Base-by-base conservation (phyloP, 2,113 vertebrate genomes). In the Parotia lawesii region DNA sequence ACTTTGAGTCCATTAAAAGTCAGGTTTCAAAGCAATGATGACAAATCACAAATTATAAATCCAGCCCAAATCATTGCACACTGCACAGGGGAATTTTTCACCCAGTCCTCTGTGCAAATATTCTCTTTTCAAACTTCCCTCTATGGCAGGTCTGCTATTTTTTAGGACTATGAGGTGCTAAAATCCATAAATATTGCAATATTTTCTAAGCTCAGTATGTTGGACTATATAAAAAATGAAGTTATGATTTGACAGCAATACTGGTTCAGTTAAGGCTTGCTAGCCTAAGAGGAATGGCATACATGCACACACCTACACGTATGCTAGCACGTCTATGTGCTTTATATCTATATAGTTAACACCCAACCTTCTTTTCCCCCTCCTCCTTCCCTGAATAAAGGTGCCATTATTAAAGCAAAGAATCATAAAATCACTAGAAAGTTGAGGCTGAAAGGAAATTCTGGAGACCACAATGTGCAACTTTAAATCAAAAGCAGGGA, bases 1-100 rank as follows among this genome's bases (percentile, higher is more conserved):
- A 70, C 21, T 75, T 75, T 90, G 89, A 90, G 51, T 83, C n/a
- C 82, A 71, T 90, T 85, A 90, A 95, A 95, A 97, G 87, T 91
- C 90, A 95, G 11, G 31, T 80, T 91, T 89, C 67, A 85, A 71
- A 88, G 60, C 40, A 60, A 40, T 80, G 67, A 71, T 77, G 28
- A 76, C 71, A 85, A 83, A 91, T 23, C 75, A 90, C n/a, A 80
- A 89, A 80, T 5, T 77, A 20, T 31, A 94, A 94, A 94, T 93
- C 78, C 87, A 91, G 23, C 13, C 12, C 54, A 77, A 85, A 91
- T 54, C 58, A 82, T 1, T 51, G 22, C 38, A 48, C 1, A 4
- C 15, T 40, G 9, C 80, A 38, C 28, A 45, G 22, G 94, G 62
- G 64, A 95, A 33, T 61, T 91, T 92, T 93, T 82, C 35, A 87